phyloP scores from a whole-genome alignment of 2,113 vertebrate species.

The Aptenodytes patagonicus region DNA sequence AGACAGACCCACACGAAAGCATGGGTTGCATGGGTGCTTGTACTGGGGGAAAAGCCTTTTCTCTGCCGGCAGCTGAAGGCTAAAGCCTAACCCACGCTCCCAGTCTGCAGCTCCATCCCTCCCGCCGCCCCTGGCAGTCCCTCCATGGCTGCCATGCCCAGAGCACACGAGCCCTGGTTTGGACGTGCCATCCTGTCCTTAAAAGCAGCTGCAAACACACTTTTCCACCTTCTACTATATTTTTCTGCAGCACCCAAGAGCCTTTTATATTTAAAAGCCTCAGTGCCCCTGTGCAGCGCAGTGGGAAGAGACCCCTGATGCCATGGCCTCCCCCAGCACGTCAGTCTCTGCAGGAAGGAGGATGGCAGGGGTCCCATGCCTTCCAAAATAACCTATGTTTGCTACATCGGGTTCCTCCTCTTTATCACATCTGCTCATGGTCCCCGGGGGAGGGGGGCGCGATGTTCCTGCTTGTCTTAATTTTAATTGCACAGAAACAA shows the following conservation, averaged over 20 bases:
- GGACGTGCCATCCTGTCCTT: background rate
- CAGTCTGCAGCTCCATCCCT: background rate
- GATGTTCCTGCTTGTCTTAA: background rate
- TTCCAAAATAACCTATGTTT: background rate
- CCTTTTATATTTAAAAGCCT: background rate
- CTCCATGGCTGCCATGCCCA: background rate
- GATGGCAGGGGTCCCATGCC: background rate
- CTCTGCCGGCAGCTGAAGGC: background rate
- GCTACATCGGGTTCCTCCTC: background rate
- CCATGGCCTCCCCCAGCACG: fast-evolving
- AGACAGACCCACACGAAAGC: background rate
- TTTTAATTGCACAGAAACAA: background rate
- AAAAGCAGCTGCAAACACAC: background rate
- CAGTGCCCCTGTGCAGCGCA: fast-evolving
- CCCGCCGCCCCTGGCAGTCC: fast-evolving
- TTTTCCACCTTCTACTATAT: background rate
- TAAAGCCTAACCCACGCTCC: background rate
- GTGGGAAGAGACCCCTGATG: background rate
- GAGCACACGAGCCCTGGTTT: background rate
- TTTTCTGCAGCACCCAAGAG: background rate
- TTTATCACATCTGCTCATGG: background rate
- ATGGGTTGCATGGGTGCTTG: background rate
- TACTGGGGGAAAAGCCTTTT: background rate
- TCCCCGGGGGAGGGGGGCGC: too few species aligned
- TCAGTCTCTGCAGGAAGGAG: background rate